Evolutionary conservation across 2,113 vertebrate species (phyloP).

Genomic region (Poeciliopsis prolifica): DNA sequence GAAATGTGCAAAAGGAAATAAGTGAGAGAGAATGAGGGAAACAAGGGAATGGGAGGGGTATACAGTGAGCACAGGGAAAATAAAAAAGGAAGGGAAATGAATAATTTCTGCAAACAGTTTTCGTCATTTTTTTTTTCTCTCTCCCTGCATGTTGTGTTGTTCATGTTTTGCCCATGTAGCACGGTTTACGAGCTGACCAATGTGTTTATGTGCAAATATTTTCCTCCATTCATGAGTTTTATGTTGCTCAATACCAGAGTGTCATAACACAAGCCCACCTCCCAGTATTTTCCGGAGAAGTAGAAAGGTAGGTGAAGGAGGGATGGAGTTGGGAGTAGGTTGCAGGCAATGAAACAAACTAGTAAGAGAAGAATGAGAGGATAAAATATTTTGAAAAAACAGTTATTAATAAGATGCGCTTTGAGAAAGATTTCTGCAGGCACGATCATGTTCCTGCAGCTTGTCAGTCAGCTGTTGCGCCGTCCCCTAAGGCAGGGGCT

Average conservation of each 20-base stretch:
- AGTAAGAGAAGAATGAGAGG: slow-evolving; percentile 10
- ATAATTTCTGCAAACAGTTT: slow-evolving; percentile 79
- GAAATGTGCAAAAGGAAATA: slow-evolving; percentile 71
- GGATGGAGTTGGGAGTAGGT: slow-evolving; percentile 7
- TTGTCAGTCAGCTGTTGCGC: slow-evolving; percentile 69
- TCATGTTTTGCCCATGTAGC: slow-evolving; percentile 61
- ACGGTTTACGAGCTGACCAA: slow-evolving; percentile 58
- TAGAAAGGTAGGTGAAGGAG: slow-evolving; percentile 23
- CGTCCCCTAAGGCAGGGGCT: slow-evolving; percentile 70
- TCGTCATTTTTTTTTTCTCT: slow-evolving; percentile 64
- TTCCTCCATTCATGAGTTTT: slow-evolving; percentile 62
- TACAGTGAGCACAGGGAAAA: slow-evolving; percentile 74
- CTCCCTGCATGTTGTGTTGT: slow-evolving; percentile 62
- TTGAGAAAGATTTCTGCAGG: slow-evolving; percentile 47
- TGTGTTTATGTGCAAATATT: slow-evolving; percentile 78
- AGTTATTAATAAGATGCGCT: slow-evolving; percentile 50
- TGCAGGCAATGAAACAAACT: slow-evolving; percentile 6
- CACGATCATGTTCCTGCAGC: slow-evolving; percentile 62
- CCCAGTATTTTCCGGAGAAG: slow-evolving; percentile 33
- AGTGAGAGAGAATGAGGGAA: slow-evolving; percentile 63
- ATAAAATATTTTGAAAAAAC: background rate
- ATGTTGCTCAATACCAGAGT: slow-evolving; percentile 58
- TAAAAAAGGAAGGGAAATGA: slow-evolving; percentile 80
- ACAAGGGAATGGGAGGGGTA: slow-evolving; percentile 66
- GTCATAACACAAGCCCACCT: slow-evolving; percentile 48